Percentiles rank a stretch among this genome's conserved stretches.
These are phyloP conservation scores for Altica lythri DNA, from an alignment of 2,888 invertebrate species.

Conservation along the genomic window DNA sequence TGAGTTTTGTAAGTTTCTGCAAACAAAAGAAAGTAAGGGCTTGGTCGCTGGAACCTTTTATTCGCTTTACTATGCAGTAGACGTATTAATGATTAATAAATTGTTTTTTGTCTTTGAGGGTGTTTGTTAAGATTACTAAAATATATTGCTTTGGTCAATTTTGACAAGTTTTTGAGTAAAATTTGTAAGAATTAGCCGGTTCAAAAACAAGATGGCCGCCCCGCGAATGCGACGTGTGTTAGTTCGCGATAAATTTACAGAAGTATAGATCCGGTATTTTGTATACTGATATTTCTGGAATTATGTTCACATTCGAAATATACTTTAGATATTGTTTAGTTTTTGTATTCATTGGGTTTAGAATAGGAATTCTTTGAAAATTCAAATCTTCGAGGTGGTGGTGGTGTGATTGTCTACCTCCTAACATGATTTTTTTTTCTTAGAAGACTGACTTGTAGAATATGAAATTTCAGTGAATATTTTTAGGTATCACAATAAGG, in stretches of 20 bases:
- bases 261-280: slow-evolving; percentile 15
- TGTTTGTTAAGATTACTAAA: no score
- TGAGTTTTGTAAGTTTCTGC: slow-evolving; percentile 11
- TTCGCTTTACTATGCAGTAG: not conserved
- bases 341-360: no score
- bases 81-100: not conserved
- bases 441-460: no score
- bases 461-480: no score
- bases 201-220: slow-evolving; percentile 53
- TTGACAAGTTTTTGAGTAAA: slow-evolving; percentile 31
- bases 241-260: slow-evolving; percentile 35
- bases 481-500: no score
- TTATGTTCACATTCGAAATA: no score
- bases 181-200: slow-evolving; percentile 41
- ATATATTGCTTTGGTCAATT: slow-evolving; percentile 26
- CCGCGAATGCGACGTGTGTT: slow-evolving; percentile 50
- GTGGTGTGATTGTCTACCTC: no score
- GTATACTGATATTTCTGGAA: slow-evolving; percentile 10
- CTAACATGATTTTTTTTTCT: no score
- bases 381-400: no score
- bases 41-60: slow-evolving; percentile 35
- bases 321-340: no score
- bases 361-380: no score
- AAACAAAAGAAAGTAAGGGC: slow-evolving; percentile 42
- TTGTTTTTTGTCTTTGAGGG: no score